Evolutionary conservation across 2,888 invertebrate genomes (phyloP), one percentile per base, ranked within the genome.

Genomic region (Cataglyphis altisquamis): DNA sequence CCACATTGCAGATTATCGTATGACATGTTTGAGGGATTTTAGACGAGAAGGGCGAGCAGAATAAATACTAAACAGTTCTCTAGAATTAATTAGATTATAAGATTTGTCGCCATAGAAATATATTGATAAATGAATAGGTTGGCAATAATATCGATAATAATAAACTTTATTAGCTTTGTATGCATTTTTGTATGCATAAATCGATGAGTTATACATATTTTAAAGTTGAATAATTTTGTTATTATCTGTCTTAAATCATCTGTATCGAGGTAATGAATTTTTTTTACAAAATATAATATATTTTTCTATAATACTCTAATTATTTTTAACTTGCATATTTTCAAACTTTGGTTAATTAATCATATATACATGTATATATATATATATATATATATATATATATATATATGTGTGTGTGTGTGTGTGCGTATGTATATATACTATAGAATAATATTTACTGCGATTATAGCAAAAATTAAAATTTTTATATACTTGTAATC

Each of bases 1-100:
- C 73, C 41, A 45, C 74, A 52, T 32, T 62, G 36, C 55, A 78
- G 66, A 83, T 78, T 83, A 73, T 83, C 36, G 77, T 55, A 25
- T 55, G 62, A 68, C 74, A 60, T 82, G 75, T 75, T 66, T 66
- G 80, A 81, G 48, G 48, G 67, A 75, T 70, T 82, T 75, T 75
- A 66, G 29, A 74, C 36, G 64, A 67, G 68, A 36, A 6, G 60
- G 45, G 55, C 45, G 39, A 45, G 57, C 25, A 36, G 18, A 60
- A 70, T 29, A 78, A 45, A 78, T 78, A 78, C 29, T 45, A 32
- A 74, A 41, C 45, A 10, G 4, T 25, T 21, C 8, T 12, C 18
- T 15, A 10, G 21, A 74, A 45, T 63, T 21, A 32, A 64, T 5
- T n/a, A 6, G 32, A 45, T 21, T 45, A n/a, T 8, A 32, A 29